Base-by-base conservation (phyloP, 1,140 invertebrate species). In the Pseudomyrmex concolor region DNA sequence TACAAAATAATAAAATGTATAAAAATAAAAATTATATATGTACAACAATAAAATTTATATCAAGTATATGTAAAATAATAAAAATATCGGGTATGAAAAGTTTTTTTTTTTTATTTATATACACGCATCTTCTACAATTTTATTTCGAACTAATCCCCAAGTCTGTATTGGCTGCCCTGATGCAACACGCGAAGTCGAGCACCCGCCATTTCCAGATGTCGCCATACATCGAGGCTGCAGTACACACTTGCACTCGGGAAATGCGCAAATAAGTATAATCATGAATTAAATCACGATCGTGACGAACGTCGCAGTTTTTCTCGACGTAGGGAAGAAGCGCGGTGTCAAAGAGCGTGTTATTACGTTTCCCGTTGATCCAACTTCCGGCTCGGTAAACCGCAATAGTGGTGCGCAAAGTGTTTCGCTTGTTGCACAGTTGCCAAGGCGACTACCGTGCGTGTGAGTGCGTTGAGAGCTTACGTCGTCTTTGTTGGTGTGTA, bases 341-440 rank as follows among this genome's bases (percentile, higher is more conserved):
- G 1, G 0, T 12, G 2, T 1, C 59, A 0, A 66, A 5, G 48
- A 12, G 15, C 51, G 19, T 55, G 51, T 87, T 70, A 54, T 9
- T 25, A 59, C 22, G 19, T 4, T 15, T 1, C 62, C 34, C 12
- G 48, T 19, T 10, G 8, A n/a, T 12, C 10, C 22, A 1, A 8
- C 17, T 19, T 45, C 13, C 48, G 34, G 1, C 15, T 5, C 76
- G 45, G 8, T 13, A 5, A 51, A 25, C 0, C 2, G 15, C 22
- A 2, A 10, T 43, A 80, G 77, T n/a, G 3, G 60, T 50, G 51
- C 25, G 54, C 59, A 68, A 81, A 87, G 82, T 88, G 84, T 85
- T 51, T 84, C 83, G 88, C 87, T 90, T 89, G 89, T 90, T 89
- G 89, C 88, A 85, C 70, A 91, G 91, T 91, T 91, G 81, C 89